Base-by-base conservation (phyloP, 2,113 vertebrate species). In the Taurulus bubalis region DNA sequence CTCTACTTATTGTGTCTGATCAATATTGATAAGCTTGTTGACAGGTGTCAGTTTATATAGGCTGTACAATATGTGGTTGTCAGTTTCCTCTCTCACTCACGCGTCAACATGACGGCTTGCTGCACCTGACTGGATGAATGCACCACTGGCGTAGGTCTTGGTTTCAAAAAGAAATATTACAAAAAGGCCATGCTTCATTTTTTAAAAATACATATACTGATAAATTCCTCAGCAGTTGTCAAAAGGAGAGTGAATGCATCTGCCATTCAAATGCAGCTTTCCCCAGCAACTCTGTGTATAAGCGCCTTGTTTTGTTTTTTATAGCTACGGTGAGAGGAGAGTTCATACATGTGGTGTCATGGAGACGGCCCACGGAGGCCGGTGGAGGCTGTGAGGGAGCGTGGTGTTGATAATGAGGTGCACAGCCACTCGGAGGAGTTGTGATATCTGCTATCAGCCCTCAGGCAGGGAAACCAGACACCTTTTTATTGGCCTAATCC, bases 361-460 rank as follows among this genome's bases (percentile, higher is more conserved):
- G 0, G 59, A 47, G 56, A n/a, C 4, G 47, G 79, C 88, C 72
- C 2, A 73, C 71, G 68, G 79, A 71, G 47, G 79, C 88, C 72
- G 1, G 75, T 71, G 68, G 79, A 71, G 40, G 84, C 76, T 66
- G 78, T 10, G 75, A 79, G 77, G 66, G 68, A 82, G 67, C 10
- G 12, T 15, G 49, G 36, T 60, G 87, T 78, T 86, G 87, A 87
- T 90, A 88, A 91, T 89, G 87, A 90, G 78, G 80, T 77, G 91
- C 62, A 79, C 80, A 66, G 71, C 76, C 81, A 84, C 87, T 90
- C 68, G 5, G 71, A 87, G 85, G 84, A 88, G 82, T 81, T 87
- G 89, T 83, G 85, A 85, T 92, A 86, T 89, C 90, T 89, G 71
- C 80, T 82, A 85, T 91, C 90, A 82, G 75, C 90, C 91, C 47